Percentiles rank a stretch among this genome's conserved stretches.
Conservation (phyloP, 92 coral and sea anemone species). For the Pocillopora grandis region DNA sequence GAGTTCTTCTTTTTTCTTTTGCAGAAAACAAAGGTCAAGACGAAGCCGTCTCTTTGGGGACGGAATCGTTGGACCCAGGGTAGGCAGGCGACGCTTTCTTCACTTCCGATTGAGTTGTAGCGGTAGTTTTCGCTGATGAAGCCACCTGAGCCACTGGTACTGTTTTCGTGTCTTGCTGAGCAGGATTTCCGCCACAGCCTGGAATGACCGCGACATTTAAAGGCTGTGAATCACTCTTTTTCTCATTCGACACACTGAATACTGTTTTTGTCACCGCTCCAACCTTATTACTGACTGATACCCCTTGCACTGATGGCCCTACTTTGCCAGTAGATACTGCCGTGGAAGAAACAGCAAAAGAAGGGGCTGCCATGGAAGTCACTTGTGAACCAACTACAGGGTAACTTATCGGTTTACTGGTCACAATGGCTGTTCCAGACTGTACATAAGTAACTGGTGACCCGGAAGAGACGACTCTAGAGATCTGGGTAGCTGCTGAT, state of each 20-base stretch:
- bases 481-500: conserved; percentile 9
- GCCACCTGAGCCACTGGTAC: background rate
- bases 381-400: conserved; percentile 26
- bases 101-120: background rate
- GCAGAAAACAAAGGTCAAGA: background rate
- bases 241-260: conserved; percentile 4
- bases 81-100: background rate
- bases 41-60: background rate
- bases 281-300: background rate
- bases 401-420: conserved; percentile 2
- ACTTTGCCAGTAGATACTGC: conserved; percentile 21
- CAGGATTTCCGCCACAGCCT: background rate
- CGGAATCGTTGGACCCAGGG: background rate
- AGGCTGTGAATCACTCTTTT: background rate
- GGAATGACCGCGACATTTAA: background rate
- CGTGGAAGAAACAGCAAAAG: conserved; percentile 5
- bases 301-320: conserved; percentile 10
- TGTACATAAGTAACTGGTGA: background rate
- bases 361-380: background rate
- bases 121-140: background rate
- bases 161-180: background rate
- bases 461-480: conserved; percentile 11
- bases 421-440: background rate
- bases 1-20: no score
- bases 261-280: background rate